These are phyloP conservation scores for Dasyprocta punctata DNA, from an alignment of 2,113 vertebrate genomes.

Conservation along the genomic window DNA sequence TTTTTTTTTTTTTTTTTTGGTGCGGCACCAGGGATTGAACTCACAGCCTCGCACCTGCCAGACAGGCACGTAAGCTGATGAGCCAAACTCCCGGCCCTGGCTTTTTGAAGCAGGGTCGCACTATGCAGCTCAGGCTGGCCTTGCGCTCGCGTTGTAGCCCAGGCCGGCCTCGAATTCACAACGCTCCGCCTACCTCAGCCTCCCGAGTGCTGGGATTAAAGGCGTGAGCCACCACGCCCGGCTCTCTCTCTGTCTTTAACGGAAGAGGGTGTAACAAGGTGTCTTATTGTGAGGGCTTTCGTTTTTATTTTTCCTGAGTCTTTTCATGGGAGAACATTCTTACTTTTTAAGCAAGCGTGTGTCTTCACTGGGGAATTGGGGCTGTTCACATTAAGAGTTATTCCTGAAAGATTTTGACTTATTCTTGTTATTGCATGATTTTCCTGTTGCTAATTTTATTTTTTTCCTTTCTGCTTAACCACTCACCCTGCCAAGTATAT, in stretches of 20 bases:
- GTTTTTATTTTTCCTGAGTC: neutral
- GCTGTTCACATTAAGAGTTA: neutral
- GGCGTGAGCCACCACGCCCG: too few relatives aligned
- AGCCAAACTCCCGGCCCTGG: too few relatives aligned
- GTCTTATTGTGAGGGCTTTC: neutral
- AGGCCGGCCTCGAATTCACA: too few relatives aligned
- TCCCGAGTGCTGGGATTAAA: too few relatives aligned
- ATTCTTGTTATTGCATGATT: neutral
- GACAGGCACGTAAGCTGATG: too few relatives aligned
- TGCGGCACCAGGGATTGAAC: too few relatives aligned
- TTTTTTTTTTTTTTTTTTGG: too few relatives aligned
- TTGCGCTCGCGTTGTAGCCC: too few relatives aligned
- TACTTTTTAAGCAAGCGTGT: neutral
- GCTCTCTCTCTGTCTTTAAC: neutral
- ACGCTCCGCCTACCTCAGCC: too few relatives aligned
- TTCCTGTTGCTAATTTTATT: neutral
- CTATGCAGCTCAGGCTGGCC: too few relatives aligned
- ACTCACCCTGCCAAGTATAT: neutral
- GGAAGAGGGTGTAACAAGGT: neutral
- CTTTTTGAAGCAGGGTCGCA: too few relatives aligned
- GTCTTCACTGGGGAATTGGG: neutral
- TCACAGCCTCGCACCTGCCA: too few relatives aligned
- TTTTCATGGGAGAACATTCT: neutral
- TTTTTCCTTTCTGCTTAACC: neutral
- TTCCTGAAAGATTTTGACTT: neutral